Percentiles rank a stretch among this genome's conserved stretches.
Conservation (phyloP, 2,888 invertebrate species). For the Xestoiulus laeticollis region DNA sequence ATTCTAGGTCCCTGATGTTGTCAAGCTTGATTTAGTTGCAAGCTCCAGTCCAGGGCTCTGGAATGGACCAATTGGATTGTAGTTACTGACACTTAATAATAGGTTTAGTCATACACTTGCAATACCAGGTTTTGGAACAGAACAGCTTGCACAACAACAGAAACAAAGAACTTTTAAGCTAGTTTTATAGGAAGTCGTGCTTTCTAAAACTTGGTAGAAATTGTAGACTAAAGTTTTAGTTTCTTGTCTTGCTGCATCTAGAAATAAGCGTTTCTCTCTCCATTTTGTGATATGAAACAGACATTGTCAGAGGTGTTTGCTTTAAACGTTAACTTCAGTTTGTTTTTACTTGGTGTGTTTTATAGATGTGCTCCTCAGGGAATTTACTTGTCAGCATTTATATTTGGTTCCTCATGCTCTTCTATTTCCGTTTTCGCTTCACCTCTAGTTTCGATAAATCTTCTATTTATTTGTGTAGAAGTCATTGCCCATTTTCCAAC, state of each 20-base stretch:
- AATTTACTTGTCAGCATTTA: not conserved
- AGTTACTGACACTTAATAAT: not conserved
- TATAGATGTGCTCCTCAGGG: not conserved
- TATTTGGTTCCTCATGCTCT: slow-evolving; percentile 6
- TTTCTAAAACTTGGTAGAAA: no score
- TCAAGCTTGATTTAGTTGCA: not conserved
- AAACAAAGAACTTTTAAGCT: no score
- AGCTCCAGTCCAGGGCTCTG: not conserved
- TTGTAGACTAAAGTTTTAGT: not conserved
- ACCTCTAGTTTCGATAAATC: not conserved
- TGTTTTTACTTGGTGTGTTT: not conserved
- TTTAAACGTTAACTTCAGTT: not conserved
- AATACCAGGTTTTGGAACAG: not conserved
- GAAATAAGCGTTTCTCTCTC: not conserved
- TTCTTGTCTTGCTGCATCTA: not conserved
- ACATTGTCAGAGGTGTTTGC: not conserved
- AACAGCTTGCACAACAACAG: no score
- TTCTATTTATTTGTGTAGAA: not conserved
- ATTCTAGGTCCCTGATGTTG: not conserved
- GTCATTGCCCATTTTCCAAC: not conserved
- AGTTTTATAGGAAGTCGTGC: not conserved
- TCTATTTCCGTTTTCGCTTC: not conserved
- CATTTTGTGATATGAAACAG: not conserved
- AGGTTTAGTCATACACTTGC: not conserved
- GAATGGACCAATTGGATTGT: not conserved